Evolutionary conservation across 2,797 vertebrate genomes (phyloP).

Genomic region (Triplophysa yarkandensis): DNA sequence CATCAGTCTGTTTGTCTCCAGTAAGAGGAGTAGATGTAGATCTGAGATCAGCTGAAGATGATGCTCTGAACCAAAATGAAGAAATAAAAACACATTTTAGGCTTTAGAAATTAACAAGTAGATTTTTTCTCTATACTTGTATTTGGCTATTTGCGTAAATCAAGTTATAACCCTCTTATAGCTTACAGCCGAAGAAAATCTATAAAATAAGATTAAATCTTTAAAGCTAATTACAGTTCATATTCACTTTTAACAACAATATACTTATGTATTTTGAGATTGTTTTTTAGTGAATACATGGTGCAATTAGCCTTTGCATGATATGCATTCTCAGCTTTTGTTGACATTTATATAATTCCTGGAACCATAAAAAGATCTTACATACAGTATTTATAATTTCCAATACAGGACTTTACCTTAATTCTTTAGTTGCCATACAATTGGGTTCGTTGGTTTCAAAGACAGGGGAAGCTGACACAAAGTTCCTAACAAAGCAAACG

Average conservation of each 20-base stretch:
- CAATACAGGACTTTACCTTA: not conserved
- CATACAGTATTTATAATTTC: not conserved
- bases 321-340: no score
- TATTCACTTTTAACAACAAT: no score
- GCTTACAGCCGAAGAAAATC: not conserved
- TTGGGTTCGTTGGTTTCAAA: not conserved
- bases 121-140: not conserved
- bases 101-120: not conserved
- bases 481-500: not conserved
- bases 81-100: not conserved
- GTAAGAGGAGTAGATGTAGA: conserved; percentile 82
- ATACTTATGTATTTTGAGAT: no score
- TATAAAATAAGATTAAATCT: no score
- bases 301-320: no score
- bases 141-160: not conserved
- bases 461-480: not conserved
- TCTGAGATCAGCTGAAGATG: conserved; percentile 54
- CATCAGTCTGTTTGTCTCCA: conserved; percentile 86
- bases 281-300: no score
- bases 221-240: no score
- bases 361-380: no score
- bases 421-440: not conserved
- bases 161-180: not conserved
- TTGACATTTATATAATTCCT: no score
- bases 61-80: conserved; percentile 69